Evolutionary conservation across 1,140 invertebrate species (phyloP), one percentile per base, ranked within the genome.

Genomic region (Drosophila pandora): DNA sequence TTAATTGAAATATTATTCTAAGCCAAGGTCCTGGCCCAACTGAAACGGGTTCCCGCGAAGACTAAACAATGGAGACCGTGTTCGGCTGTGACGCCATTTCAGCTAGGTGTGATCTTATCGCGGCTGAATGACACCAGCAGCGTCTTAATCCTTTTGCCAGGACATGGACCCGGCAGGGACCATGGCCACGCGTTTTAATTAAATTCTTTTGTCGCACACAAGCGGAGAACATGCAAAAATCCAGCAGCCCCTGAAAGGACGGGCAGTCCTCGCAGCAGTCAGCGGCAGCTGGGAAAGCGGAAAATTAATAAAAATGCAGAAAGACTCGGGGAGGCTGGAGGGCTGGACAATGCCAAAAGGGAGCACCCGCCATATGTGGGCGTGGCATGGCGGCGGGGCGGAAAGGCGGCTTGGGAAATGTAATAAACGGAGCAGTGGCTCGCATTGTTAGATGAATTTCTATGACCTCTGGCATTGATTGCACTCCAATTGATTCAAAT

Each of bases 191-290:
- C 64, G 52, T 53, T 85, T 85, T 85, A 85, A 85, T 85, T 85
- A 85, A 85, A 87, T 85, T 85, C 81, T 82, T 87, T 87, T 82
- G 80, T 84, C 76, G 76, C 81, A 43, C 32, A 49, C 39, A 47
- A 43, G 34, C 54, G 41, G 43, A 50, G 73, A 59, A 70, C 82
- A 87, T 81, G 81, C 69, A 87, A 78, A 82, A 75, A 74, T 81
- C 10, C 34, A 37, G 34, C 34, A 12, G 34, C 3, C 34, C 9
- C 43, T 43, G 67, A 77, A 65, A 65, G 41, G 73, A 45, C 47
- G 41, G 55, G 17, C 39, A 10, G 9, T 43, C 41, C 41, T 12
- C 12, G n/a, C 6, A 32, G 7, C 21, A 39, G 61, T 28, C n/a
- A 56, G 63, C 34, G 43, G 43, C 63, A 39, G 32, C 50, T 30